Evolutionary conservation across 2,797 vertebrate genomes (phyloP).

Genomic region (Myotis daubentonii): DNA sequence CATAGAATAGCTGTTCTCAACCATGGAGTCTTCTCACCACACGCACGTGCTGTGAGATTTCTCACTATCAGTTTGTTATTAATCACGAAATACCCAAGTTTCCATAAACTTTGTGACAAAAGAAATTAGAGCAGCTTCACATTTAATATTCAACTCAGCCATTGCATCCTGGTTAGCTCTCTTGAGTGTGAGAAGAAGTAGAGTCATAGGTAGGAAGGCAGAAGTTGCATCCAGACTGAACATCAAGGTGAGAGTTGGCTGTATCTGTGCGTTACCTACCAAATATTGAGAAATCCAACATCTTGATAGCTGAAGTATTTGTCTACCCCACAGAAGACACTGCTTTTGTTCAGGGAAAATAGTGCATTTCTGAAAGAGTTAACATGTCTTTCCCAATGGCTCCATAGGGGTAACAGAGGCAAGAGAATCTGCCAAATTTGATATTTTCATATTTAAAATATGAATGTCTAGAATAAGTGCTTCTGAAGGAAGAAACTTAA

Average conservation of each 20-base stretch:
- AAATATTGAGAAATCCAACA: neutral
- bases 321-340: neutral
- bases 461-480: neutral
- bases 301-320: neutral
- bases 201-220: neutral
- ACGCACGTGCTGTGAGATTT: neutral
- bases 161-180: neutral
- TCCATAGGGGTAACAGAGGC: neutral
- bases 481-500: neutral
- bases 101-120: neutral
- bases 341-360: neutral
- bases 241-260: neutral
- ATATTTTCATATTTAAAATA: conserved; percentile 43
- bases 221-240: neutral
- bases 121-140: neutral
- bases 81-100: neutral
- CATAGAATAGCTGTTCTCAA: neutral
- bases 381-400: neutral
- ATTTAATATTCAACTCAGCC: neutral
- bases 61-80: neutral
- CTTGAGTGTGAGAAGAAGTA: neutral
- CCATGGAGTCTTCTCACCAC: neutral
- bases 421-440: conserved; percentile 20
- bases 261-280: too few species aligned
- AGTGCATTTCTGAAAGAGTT: neutral